Evolutionary conservation across 2,113 vertebrate species (phyloP).

Genomic region (Camelus bactrianus): DNA sequence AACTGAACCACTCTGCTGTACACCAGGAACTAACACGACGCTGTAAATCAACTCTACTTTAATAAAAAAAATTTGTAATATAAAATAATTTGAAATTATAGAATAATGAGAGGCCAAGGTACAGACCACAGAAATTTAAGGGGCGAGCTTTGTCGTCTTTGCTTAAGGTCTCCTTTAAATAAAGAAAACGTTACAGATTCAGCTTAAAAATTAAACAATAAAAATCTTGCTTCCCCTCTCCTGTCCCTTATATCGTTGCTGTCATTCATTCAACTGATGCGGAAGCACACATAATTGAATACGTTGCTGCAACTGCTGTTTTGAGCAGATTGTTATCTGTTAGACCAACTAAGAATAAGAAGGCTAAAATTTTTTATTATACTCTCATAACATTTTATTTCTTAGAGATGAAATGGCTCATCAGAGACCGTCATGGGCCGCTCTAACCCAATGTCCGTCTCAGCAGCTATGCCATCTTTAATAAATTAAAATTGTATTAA

Average conservation of each 20-base stretch:
- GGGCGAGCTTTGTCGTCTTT: background rate
- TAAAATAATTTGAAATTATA: background rate
- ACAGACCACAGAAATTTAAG: background rate
- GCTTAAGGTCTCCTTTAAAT: background rate
- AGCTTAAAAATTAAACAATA: background rate
- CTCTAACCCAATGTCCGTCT: background rate
- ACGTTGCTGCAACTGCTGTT: background rate
- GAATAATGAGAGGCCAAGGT: background rate
- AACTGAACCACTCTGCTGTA: background rate
- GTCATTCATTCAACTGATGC: background rate
- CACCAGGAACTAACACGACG: background rate
- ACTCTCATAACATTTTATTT: background rate
- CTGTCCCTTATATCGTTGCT: background rate
- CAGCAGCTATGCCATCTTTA: background rate
- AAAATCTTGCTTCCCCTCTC: background rate
- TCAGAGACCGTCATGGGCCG: accelerated
- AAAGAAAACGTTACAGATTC: background rate
- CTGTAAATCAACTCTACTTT: background rate
- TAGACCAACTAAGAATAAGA: background rate
- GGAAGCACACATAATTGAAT: background rate
- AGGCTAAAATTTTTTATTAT: background rate
- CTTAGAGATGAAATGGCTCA: background rate
- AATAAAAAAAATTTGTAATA: background rate
- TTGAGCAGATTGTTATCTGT: background rate
- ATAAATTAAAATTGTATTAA: background rate